Evolutionary conservation across 2,888 invertebrate genomes (phyloP).

Genomic region (Lucinisca nassula): DNA sequence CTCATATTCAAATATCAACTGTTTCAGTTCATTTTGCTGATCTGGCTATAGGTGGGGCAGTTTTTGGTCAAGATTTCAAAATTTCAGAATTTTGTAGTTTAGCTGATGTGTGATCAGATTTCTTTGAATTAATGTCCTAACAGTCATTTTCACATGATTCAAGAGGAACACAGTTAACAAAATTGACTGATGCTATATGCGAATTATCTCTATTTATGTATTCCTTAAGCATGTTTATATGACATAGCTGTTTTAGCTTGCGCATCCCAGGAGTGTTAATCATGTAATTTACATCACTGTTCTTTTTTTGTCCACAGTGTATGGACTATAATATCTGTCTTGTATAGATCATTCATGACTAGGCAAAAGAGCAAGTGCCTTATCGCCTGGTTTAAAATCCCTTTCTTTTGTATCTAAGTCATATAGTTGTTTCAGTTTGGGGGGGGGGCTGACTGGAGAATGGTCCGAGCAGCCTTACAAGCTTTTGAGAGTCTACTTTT

Average conservation of each 20-base stretch:
- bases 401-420: constrained; percentile 42
- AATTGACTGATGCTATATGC: neutral
- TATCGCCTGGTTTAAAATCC: constrained; percentile 67
- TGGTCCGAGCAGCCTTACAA: constrained; percentile 42
- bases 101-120: neutral
- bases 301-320: constrained; percentile 41
- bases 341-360: constrained; percentile 48
- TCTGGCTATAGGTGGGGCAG: constrained; percentile 15
- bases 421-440: constrained; percentile 65
- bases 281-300: constrained; percentile 53
- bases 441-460: constrained; percentile 42
- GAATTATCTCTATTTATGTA: constrained; percentile 23
- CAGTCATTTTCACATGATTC: constrained; percentile 3
- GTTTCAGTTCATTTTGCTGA: constrained; percentile 22
- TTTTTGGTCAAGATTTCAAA: constrained; percentile 47
- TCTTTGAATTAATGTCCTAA: neutral
- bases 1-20: constrained; percentile 46
- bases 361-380: constrained; percentile 66
- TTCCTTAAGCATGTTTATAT: constrained; percentile 60
- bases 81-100: constrained; percentile 14
- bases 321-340: constrained; percentile 62
- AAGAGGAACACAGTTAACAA: constrained; percentile 3
- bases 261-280: constrained; percentile 58
- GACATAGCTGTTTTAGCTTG: constrained; percentile 50
- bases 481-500: neutral